Evolutionary conservation across 2,113 vertebrate species (phyloP).

Genomic region (Ageneiosus marmoratus): DNA sequence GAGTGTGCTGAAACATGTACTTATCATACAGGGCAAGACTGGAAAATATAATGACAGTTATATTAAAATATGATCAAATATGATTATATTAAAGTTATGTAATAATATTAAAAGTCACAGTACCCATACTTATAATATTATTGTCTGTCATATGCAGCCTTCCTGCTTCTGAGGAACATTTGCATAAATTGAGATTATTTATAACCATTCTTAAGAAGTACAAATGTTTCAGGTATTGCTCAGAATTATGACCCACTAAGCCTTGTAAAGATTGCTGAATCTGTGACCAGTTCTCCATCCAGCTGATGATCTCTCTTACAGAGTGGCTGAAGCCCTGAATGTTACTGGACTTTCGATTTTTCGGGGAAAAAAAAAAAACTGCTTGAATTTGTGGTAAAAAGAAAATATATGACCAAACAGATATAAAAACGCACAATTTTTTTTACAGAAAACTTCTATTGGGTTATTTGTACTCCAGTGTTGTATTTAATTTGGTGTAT

Average conservation of each 20-base stretch:
- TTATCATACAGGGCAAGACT: not conserved
- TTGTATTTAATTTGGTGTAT: slow-evolving; percentile 8
- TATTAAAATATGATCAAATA: not conserved
- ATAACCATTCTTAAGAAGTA: not conserved
- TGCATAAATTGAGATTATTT: not conserved
- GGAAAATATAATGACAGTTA: not conserved
- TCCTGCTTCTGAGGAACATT: not conserved
- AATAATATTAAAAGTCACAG: not conserved
- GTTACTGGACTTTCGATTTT: slow-evolving; percentile 62
- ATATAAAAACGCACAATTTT: slow-evolving; percentile 57
- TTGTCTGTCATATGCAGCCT: not conserved
- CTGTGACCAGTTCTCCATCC: not conserved
- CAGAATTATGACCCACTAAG: not conserved
- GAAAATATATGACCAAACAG: slow-evolving; percentile 17
- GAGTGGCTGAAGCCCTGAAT: slow-evolving; percentile 59
- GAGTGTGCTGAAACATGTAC: not conserved
- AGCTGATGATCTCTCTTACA: not conserved
- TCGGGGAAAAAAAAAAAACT: not conserved
- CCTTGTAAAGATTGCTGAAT: not conserved
- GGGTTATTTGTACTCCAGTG: slow-evolving; percentile 15
- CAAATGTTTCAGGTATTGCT: not conserved
- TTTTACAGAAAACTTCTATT: slow-evolving; percentile 23
- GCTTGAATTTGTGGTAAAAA: not conserved
- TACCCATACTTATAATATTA: not conserved
- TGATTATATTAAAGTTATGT: not conserved